Evolutionary conservation across 2,888 invertebrate genomes (phyloP).

Genomic region (Lasioglossum morio): DNA sequence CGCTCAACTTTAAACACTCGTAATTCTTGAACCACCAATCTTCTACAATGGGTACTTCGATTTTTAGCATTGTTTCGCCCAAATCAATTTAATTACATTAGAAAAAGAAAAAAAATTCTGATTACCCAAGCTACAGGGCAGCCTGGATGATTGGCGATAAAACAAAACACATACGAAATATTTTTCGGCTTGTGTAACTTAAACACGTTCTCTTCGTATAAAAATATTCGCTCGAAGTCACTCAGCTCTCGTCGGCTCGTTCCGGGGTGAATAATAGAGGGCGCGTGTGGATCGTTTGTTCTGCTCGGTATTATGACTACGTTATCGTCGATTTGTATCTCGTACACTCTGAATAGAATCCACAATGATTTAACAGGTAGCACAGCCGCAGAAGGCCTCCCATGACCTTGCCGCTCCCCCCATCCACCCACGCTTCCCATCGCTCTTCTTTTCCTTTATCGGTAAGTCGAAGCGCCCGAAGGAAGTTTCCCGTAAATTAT

Average conservation of each 20-base stretch:
- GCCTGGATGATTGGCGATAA: no score
- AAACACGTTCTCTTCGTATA: not conserved
- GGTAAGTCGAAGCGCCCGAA: constrained; percentile 56
- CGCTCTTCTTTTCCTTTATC: constrained; percentile 48
- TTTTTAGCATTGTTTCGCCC: no score
- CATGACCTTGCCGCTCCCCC: not conserved
- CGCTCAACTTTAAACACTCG: no score
- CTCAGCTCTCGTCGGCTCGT: not conserved
- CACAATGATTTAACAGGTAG: constrained; percentile 32
- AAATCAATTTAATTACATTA: no score
- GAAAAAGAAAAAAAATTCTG: no score
- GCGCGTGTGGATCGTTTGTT: constrained; percentile 41
- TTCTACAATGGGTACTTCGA: no score
- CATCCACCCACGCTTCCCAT: not conserved
- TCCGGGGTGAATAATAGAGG: constrained; percentile 29
- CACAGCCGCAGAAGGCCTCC: constrained; percentile 7
- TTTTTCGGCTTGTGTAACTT: no score
- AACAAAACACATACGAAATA: no score
- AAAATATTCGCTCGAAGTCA: not conserved
- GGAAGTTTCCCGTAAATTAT: constrained; percentile 69
- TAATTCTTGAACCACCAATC: no score
- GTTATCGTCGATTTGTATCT: constrained; percentile 59
- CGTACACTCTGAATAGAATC: constrained; percentile 40
- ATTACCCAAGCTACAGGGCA: no score
- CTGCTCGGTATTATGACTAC: constrained; percentile 56